A percentile compares a stretch with the other conserved stretches of the same genome.
phyloP scores from a whole-genome alignment of 2,797 vertebrate species.

The Xenentodon cancila region DNA sequence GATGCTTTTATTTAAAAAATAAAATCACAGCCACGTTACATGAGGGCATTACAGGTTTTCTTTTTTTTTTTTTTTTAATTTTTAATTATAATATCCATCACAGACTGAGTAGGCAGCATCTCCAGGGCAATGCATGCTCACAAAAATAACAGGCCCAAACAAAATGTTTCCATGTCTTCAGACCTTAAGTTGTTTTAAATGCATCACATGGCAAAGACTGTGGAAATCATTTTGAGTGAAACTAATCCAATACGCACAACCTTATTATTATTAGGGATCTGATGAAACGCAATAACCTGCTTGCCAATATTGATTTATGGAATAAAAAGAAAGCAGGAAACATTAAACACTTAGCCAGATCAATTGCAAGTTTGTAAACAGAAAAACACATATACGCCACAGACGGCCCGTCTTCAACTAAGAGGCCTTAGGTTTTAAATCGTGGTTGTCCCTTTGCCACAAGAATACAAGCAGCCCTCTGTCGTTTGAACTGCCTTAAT shows the following conservation, averaged over 20 bases:
- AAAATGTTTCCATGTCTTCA: slow-evolving; percentile 9
- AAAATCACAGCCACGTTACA: not conserved
- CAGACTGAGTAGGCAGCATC: slow-evolving; percentile 19
- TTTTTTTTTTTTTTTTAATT: too few species aligned
- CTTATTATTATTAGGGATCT: slow-evolving; percentile 8
- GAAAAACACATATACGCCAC: slow-evolving; percentile 28
- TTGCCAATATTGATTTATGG: slow-evolving; percentile 13
- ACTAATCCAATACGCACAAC: slow-evolving; percentile 26
- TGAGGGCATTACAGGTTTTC: slow-evolving; percentile 1
- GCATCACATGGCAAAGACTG: slow-evolving; percentile 20
- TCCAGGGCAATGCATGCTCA: slow-evolving; percentile 23
- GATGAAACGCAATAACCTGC: slow-evolving; percentile 12
- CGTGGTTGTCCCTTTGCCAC: slow-evolving; percentile 64
- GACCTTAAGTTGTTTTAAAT: slow-evolving; percentile 16
- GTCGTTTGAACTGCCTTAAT: slow-evolving; percentile 67
- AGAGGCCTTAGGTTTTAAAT: slow-evolving; percentile 50
- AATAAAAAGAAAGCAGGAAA: slow-evolving; percentile 8
- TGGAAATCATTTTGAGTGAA: slow-evolving; percentile 16
- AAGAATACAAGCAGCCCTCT: slow-evolving; percentile 57
- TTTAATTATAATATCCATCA: slow-evolving; percentile 24
- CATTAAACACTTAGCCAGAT: not conserved
- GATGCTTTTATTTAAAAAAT: slow-evolving; percentile 1
- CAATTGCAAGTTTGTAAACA: not conserved
- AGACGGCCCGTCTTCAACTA: slow-evolving; percentile 52
- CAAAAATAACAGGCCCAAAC: slow-evolving; percentile 28